A percentile compares a stretch with the other conserved stretches of the same genome.
Conservation (phyloP, 2,888 invertebrate species). For the Drosophila putrida region DNA sequence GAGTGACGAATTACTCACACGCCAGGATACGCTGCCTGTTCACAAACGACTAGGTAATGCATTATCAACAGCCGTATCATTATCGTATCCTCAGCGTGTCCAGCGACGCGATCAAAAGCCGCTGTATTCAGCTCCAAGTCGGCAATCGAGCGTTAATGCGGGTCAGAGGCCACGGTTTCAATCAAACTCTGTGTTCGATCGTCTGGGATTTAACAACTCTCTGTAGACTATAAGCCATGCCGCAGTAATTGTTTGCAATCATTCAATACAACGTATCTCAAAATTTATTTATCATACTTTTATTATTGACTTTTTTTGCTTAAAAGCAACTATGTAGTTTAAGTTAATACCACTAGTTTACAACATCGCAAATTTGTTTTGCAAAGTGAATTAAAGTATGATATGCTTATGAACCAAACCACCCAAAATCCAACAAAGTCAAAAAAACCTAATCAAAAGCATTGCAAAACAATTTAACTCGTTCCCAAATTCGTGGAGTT, state of each 20-base stretch:
- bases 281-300: constrained; percentile 4
- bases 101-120: constrained; percentile 26
- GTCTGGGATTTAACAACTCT: constrained; percentile 82
- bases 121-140: constrained; percentile 41
- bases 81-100: constrained; percentile 16
- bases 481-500: too few species aligned
- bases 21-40: constrained; percentile 75
- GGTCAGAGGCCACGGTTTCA: constrained; percentile 41
- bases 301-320: background rate
- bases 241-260: constrained; percentile 30
- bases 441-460: too few species aligned
- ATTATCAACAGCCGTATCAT: constrained; percentile 4
- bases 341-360: too few species aligned
- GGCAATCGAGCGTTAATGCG: constrained; percentile 57
- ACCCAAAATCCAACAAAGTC: too few species aligned
- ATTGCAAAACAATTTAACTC: too few species aligned
- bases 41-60: constrained; percentile 80
- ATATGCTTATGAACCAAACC: too few species aligned
- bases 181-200: constrained; percentile 81
- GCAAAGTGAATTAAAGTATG: too few species aligned
- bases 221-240: constrained; percentile 43
- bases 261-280: constrained; percentile 11
- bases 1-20: constrained; percentile 82
- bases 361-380: too few species aligned
- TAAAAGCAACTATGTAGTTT: background rate